Conservation (phyloP, 2,888 invertebrate genomes). For the Tetheella fluctuosa region DNA sequence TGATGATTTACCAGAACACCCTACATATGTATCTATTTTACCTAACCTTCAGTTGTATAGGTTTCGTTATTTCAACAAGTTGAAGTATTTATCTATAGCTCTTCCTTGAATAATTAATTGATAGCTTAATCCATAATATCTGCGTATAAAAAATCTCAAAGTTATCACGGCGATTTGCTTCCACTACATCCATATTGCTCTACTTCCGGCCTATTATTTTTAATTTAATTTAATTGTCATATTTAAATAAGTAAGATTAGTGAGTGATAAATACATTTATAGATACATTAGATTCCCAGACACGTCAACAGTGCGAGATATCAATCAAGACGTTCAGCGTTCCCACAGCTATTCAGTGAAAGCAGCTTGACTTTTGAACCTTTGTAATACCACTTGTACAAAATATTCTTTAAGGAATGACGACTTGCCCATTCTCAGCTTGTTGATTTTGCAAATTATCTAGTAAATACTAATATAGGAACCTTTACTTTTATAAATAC, state of each 20-base stretch:
- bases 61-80: neutral
- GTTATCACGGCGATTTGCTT: neutral
- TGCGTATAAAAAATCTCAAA: too few species aligned
- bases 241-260: neutral
- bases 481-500: neutral
- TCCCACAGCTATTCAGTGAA: slow-evolving; percentile 32
- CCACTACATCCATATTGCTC: neutral
- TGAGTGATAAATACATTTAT: neutral
- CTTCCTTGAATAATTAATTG: too few species aligned
- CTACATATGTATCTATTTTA: neutral
- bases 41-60: neutral
- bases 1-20: slow-evolving; percentile 3
- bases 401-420: slow-evolving; percentile 2
- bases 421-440: neutral
- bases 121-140: neutral
- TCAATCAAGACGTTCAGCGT: slow-evolving; percentile 18
- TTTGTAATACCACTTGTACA: neutral
- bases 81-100: neutral
- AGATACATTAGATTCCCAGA: slow-evolving; percentile 5
- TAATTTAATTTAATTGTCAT: too few species aligned
- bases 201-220: too few species aligned
- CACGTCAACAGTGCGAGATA: slow-evolving; percentile 4
- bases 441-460: neutral
- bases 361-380: slow-evolving; percentile 41
- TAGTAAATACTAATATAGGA: neutral